Evolutionary conservation across 2,113 vertebrate genomes (phyloP).

Genomic region (Mus spicilegus): DNA sequence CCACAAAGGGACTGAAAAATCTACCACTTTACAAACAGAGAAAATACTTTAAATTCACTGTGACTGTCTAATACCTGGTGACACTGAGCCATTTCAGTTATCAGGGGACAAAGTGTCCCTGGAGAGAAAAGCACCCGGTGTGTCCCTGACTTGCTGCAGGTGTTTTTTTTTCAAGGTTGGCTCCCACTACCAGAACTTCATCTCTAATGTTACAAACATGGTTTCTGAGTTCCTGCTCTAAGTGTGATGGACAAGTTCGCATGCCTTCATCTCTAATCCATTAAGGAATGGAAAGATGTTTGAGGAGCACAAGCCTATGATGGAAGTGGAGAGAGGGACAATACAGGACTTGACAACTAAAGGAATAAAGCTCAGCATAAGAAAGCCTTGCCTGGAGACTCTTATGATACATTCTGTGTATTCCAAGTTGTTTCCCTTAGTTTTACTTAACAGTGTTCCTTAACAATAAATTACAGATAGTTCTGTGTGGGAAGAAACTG

Average conservation of each 20-base stretch:
- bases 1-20: fast-evolving
- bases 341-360: neutral
- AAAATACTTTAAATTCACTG: neutral
- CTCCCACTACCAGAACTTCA: neutral
- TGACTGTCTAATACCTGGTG: fast-evolving
- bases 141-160: neutral
- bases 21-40: neutral
- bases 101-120: neutral
- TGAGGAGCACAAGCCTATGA: neutral
- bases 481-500: neutral
- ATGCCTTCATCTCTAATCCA: neutral
- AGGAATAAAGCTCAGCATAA: neutral
- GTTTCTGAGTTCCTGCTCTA: neutral
- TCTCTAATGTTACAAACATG: neutral
- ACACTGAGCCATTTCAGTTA: neutral
- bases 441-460: neutral
- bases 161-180: fast-evolving
- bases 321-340: neutral
- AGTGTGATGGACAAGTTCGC: neutral
- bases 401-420: neutral
- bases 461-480: neutral
- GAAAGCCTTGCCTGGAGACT: neutral
- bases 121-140: neutral
- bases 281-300: neutral
- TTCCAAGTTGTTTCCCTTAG: neutral